Evolutionary conservation across 2,113 vertebrate genomes (phyloP), one percentile per base, ranked within the genome.

Genomic region (Daboia siamensis): DNA sequence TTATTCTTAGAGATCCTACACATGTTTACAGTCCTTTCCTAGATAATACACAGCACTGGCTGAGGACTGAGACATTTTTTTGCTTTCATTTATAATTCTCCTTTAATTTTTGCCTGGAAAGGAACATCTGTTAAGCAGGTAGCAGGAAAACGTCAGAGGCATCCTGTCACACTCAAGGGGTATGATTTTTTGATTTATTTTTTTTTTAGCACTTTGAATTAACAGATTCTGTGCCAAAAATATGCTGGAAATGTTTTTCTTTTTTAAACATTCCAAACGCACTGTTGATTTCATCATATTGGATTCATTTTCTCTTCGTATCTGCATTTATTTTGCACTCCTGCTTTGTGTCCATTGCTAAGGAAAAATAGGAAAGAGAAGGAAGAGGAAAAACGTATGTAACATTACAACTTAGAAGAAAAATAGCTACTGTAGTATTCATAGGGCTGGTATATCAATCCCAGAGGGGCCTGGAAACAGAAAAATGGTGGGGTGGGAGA

Each of bases 291-390:
- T 96, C 87, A 57, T 94, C 93, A 94, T 90, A 94, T 39, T 96
- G 92, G 96, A 95, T 91, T 96, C 12, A 95, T 96, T 97, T 97
- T 96, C 84, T 96, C 93, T 93, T 93, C 86, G 85, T 96, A 87
- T 85, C 96, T 93, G 88, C 86, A 92, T 94, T 91, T 57, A 88
- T 92, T 93, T 51, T 86, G 20, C 94, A 94, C 89, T 92, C 74
- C 46, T 57, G 1, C 64, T 54, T 2, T 91, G 44, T 94, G 93
- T 90, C 87, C 93, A 74, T 88, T 86, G 94, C 88, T 21, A 1
- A 92, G 93, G 17, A 20, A 90, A 55, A 90, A 90, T 84, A 88
- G 94, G 92, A 86, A 88, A n/a, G 74, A 93, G 91, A 90, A 69
- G 33, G 24, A 93, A 56, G 90, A 90, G 52, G 33, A 94, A 0